Percentiles rank a stretch among this genome's conserved stretches.
Evolutionary conservation across 53 echinoderm and acorn worm species (phyloP).

Genomic region (Actinopyga echinites): DNA sequence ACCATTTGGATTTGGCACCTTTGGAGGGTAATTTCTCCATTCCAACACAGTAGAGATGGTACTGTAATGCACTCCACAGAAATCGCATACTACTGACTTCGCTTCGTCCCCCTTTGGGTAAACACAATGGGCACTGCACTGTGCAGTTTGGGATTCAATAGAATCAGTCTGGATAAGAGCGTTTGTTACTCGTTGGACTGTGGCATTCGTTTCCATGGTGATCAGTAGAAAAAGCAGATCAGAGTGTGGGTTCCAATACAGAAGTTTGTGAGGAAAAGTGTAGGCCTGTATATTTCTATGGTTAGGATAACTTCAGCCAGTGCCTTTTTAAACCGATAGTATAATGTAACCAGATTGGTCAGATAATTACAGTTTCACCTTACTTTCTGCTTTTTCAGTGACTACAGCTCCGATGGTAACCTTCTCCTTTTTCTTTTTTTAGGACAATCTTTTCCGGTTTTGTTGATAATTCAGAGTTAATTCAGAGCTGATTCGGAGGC

Average conservation of each 20-base stretch:
- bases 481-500: too few species aligned
- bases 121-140: background rate
- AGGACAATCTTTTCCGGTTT: too few species aligned
- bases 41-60: background rate
- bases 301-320: background rate
- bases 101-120: background rate
- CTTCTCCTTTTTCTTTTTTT: too few species aligned
- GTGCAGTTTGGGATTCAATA: background rate
- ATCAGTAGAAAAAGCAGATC: background rate
- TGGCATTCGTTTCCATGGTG: background rate
- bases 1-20: background rate
- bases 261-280: background rate
- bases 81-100: background rate
- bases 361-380: too few species aligned
- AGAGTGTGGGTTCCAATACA: too few species aligned
- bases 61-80: background rate
- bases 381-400: too few species aligned
- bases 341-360: too few species aligned
- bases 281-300: background rate
- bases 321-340: too few species aligned
- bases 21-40: background rate
- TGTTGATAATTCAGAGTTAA: too few species aligned
- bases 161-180: background rate
- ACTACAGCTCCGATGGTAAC: too few species aligned
- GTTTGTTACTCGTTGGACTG: background rate